phyloP scores from a whole-genome alignment of 2,888 invertebrate genomes.

The Ectobius pallidus region DNA sequence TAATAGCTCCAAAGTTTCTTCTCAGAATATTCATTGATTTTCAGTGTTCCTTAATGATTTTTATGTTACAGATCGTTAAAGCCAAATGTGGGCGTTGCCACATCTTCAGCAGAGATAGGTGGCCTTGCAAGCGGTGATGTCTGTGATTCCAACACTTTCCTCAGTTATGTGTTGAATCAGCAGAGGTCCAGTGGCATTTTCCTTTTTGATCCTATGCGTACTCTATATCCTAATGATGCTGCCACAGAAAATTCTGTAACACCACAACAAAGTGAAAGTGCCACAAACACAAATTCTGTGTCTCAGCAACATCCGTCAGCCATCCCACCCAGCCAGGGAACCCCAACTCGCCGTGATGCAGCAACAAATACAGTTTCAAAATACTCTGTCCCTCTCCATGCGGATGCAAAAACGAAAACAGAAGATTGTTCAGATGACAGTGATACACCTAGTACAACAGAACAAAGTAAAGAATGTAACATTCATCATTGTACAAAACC shows the following conservation, averaged over 20 bases:
- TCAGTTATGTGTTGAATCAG: constrained; percentile 35
- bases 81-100: background rate
- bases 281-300: background rate
- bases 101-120: background rate
- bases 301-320: background rate
- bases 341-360: constrained; percentile 18
- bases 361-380: constrained; percentile 8
- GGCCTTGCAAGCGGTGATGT: constrained; percentile 30
- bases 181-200: constrained; percentile 34
- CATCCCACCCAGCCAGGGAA: constrained; percentile 1
- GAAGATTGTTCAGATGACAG: background rate
- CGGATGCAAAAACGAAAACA: background rate
- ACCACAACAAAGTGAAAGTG: background rate
- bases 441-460: background rate
- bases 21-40: no score
- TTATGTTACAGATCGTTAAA: background rate
- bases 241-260: background rate
- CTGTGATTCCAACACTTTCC: constrained; percentile 35
- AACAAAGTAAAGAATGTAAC: background rate
- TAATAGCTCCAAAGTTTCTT: no score
- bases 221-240: background rate
- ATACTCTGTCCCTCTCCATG: background rate
- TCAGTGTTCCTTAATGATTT: background rate
- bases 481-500: background rate
- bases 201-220: constrained; percentile 23